Conservation (phyloP, 2,888 invertebrate species). For the Pyrrhia umbra region DNA sequence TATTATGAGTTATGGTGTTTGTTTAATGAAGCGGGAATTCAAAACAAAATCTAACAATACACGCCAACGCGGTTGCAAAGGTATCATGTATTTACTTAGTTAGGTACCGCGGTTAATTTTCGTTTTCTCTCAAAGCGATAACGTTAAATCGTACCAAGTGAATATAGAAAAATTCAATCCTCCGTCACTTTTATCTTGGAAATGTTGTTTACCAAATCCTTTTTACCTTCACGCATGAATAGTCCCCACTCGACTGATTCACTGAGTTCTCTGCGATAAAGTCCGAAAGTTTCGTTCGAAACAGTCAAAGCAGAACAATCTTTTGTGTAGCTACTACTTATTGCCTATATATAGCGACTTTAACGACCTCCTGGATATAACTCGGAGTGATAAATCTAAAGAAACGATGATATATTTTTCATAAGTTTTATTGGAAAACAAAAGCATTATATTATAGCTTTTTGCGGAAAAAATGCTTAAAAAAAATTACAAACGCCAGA, state of each 20-base stretch:
- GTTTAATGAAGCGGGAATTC: conserved; percentile 48
- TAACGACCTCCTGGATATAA: conserved; percentile 27
- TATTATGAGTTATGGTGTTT: conserved; percentile 54
- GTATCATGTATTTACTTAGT: neutral
- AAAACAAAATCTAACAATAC: conserved; percentile 22
- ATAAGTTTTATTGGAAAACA: too few species aligned
- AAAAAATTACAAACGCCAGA: neutral
- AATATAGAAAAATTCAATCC: conserved; percentile 56
- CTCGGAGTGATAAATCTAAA: conserved; percentile 5
- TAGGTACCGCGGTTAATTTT: neutral
- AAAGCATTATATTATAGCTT: too few species aligned
- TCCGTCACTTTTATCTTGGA: conserved; percentile 63
- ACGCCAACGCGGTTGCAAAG: conserved; percentile 5
- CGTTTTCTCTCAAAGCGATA: conserved; percentile 1
- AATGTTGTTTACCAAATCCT: conserved; percentile 74
- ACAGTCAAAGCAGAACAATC: conserved; percentile 70
- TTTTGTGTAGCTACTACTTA: conserved; percentile 61
- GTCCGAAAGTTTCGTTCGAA: conserved; percentile 69
- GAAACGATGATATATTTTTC: too few species aligned
- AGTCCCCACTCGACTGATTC: conserved; percentile 71
- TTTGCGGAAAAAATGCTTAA: neutral
- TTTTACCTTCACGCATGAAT: conserved; percentile 74
- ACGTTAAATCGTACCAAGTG: conserved; percentile 25
- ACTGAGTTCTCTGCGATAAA: conserved; percentile 69
- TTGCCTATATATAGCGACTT: conserved; percentile 11